These are phyloP conservation scores for Nemotelus pantherinus DNA, from an alignment of 2,888 invertebrate genomes.

Conservation along the genomic window DNA sequence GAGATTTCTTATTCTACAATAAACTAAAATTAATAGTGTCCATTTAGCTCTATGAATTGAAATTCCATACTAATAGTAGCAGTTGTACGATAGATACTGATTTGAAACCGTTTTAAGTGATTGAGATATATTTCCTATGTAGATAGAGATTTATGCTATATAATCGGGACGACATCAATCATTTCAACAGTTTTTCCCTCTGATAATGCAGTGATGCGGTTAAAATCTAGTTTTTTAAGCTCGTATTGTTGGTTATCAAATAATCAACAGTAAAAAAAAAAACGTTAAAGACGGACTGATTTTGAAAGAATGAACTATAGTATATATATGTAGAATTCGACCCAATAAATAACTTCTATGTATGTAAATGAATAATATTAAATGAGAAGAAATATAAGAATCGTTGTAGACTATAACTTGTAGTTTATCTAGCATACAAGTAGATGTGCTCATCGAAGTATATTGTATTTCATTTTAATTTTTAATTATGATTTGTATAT, in stretches of 20 bases:
- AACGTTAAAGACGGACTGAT: conserved; percentile 24
- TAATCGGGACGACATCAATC: too few species aligned
- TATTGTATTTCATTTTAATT: background rate
- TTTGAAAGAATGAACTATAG: conserved; percentile 19
- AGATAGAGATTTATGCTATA: background rate
- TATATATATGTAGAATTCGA: background rate
- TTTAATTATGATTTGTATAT: conserved; percentile 16
- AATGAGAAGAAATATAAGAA: conserved; percentile 4
- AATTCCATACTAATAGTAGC: too few species aligned
- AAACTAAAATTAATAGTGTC: too few species aligned
- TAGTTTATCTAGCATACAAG: conserved; percentile 10
- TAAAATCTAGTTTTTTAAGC: conserved; percentile 5
- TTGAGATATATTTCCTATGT: conserved; percentile 21
- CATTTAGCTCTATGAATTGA: too few species aligned
- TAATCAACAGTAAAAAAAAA: conserved; percentile 10
- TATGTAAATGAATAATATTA: background rate
- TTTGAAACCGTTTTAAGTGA: too few species aligned
- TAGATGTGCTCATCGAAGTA: background rate
- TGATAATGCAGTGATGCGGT: background rate
- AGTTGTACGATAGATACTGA: too few species aligned
- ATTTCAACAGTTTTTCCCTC: too few species aligned
- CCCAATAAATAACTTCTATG: background rate
- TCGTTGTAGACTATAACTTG: background rate
- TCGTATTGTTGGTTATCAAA: conserved; percentile 17
- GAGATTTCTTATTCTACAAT: too few species aligned